These are phyloP conservation scores for Ammodytes marinus DNA, from an alignment of 2,113 vertebrate genomes.

Conservation along the genomic window DNA sequence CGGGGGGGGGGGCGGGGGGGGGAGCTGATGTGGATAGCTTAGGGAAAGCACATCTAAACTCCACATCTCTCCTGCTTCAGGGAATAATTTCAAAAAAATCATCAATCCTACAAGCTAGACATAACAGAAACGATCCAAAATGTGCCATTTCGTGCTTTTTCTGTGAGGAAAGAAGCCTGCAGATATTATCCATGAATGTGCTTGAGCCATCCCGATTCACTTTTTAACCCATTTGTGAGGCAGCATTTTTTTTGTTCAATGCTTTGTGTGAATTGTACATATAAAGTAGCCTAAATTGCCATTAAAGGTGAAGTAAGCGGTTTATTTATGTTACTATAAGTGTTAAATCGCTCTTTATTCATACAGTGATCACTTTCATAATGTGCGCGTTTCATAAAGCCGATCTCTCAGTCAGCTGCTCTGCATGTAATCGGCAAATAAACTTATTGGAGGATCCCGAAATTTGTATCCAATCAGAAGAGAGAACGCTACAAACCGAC, in stretches of 20 bases:
- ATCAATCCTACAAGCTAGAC: constrained; percentile 29
- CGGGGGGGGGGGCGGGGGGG: constrained; percentile 36
- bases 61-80: constrained; percentile 27
- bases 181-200: constrained; percentile 30
- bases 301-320: neutral
- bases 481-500: too few relatives aligned
- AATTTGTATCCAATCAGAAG: too few relatives aligned
- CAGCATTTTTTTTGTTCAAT: neutral
- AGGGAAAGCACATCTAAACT: constrained; percentile 43
- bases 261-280: constrained; percentile 1
- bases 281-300: neutral
- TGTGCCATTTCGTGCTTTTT: neutral
- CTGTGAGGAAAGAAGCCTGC: constrained; percentile 7
- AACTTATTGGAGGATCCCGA: too few relatives aligned
- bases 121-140: neutral
- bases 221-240: constrained; percentile 24
- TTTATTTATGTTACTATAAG: too few relatives aligned
- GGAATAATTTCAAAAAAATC: constrained; percentile 39
- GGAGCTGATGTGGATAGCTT: constrained; percentile 56
- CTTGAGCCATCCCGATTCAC: constrained; percentile 8
- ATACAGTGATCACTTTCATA: too few relatives aligned
- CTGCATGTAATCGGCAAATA: too few relatives aligned
- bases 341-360: too few relatives aligned
- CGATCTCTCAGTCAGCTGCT: too few relatives aligned
- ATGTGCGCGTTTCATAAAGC: too few relatives aligned